Conservation (phyloP, 2,113 vertebrate species). For the Mirounga angustirostris region DNA sequence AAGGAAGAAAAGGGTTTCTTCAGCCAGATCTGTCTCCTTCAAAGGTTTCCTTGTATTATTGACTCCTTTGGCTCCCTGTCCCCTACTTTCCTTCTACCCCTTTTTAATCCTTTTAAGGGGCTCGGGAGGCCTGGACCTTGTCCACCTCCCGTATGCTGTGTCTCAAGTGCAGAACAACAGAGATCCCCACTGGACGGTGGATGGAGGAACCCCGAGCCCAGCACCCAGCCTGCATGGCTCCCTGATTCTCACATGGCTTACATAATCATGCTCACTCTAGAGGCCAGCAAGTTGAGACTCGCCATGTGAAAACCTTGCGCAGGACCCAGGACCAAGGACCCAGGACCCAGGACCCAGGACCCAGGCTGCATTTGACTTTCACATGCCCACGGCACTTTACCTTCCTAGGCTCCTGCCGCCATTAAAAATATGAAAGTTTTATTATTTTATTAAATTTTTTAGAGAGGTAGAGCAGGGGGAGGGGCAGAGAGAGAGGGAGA, state of each 20-base stretch:
- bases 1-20: not conserved
- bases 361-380: not conserved
- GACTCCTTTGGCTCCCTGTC: too few relatives aligned
- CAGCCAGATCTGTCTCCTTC: not conserved
- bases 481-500: not conserved
- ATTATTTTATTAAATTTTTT: too few relatives aligned
- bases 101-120: not conserved
- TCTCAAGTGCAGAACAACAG: not conserved
- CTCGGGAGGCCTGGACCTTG: not conserved
- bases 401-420: not conserved
- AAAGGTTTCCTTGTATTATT: not conserved
- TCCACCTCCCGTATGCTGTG: not conserved
- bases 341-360: not conserved
- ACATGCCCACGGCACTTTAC: fast-evolving
- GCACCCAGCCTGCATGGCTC: not conserved
- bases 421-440: not conserved
- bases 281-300: not conserved
- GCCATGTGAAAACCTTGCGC: fast-evolving
- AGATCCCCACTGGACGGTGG: fast-evolving
- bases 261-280: fast-evolving
- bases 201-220: not conserved
- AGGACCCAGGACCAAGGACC: not conserved
- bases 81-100: not conserved
- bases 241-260: fast-evolving
- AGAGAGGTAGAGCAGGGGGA: too few relatives aligned